A percentile compares a stretch with the other conserved stretches of the same genome.
Conservation (phyloP, 2,797 vertebrate species). For the Delichon dasypus region DNA sequence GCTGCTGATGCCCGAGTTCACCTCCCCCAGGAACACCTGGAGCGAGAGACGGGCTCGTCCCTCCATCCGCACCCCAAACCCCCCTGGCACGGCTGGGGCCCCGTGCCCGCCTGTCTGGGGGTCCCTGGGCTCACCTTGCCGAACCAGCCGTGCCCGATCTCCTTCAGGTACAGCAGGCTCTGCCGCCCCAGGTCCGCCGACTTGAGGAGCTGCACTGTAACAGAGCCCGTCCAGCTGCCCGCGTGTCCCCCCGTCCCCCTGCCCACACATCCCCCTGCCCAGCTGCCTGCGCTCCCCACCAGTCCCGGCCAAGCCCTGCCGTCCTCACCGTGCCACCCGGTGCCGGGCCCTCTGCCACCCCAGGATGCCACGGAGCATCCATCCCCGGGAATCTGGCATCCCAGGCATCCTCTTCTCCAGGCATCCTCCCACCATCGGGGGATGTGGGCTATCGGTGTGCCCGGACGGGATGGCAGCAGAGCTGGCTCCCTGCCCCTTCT, state of each 20-base stretch:
- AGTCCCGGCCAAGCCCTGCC: rapidly evolving
- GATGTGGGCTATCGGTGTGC: rapidly evolving
- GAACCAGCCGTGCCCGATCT: conserved; percentile 96
- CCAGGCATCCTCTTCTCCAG: background rate
- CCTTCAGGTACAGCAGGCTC: conserved; percentile 93
- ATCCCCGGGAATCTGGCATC: background rate
- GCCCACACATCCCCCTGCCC: background rate
- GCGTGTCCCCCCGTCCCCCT: background rate
- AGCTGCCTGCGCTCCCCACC: background rate
- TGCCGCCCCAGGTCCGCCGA: conserved; percentile 86
- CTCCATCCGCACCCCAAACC: background rate
- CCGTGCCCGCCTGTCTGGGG: rapidly evolving
- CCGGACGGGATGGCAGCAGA: background rate
- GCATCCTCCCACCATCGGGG: background rate
- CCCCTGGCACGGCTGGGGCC: rapidly evolving
- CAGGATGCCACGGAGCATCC: background rate
- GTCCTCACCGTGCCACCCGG: background rate
- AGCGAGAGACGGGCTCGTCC: background rate
- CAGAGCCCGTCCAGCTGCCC: background rate
- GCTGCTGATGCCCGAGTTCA: conserved; percentile 83
- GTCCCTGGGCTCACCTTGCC: conserved; percentile 86
- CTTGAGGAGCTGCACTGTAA: conserved; percentile 87
- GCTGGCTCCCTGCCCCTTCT: background rate
- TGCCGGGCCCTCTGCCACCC: background rate
- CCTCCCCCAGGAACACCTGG: conserved; percentile 94